Conservation (phyloP, 2,888 invertebrate genomes). For the Ctena decussata region DNA sequence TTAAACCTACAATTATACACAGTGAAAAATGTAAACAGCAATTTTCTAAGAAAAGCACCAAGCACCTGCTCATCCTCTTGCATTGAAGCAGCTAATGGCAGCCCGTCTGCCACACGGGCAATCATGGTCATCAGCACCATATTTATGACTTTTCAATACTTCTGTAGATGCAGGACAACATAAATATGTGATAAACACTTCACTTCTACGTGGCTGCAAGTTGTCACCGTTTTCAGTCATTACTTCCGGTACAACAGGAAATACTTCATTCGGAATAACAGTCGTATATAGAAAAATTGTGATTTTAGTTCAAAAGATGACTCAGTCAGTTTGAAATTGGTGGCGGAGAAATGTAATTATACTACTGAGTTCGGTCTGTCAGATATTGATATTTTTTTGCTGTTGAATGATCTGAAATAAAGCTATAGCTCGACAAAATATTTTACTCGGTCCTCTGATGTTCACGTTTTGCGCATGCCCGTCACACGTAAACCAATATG, state of each 20-base stretch:
- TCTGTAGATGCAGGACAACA: background rate
- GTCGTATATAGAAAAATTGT: background rate
- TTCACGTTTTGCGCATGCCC: conserved; percentile 57
- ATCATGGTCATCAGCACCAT: conserved; percentile 99
- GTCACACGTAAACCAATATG: conserved; percentile 68
- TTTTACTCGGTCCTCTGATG: background rate
- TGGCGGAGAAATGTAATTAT: background rate
- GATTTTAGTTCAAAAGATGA: background rate
- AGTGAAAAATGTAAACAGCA: no score
- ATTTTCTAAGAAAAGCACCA: no score
- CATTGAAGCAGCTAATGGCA: conserved; percentile 98
- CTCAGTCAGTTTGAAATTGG: background rate
- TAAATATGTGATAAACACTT: background rate
- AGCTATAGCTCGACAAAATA: no score
- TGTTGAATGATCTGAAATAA: no score
- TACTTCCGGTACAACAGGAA: background rate
- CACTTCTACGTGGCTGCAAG: background rate
- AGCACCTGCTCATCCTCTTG: conserved; percentile 99
- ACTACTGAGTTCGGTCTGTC: no score
- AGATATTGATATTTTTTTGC: no score
- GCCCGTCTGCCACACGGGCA: conserved; percentile 97
- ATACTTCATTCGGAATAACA: background rate
- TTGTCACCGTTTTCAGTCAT: background rate
- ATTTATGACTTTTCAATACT: conserved; percentile 36
- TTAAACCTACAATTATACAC: no score